phyloP scores from a whole-genome alignment of 2,797 vertebrate genomes.

The Danio jaintianensis region DNA sequence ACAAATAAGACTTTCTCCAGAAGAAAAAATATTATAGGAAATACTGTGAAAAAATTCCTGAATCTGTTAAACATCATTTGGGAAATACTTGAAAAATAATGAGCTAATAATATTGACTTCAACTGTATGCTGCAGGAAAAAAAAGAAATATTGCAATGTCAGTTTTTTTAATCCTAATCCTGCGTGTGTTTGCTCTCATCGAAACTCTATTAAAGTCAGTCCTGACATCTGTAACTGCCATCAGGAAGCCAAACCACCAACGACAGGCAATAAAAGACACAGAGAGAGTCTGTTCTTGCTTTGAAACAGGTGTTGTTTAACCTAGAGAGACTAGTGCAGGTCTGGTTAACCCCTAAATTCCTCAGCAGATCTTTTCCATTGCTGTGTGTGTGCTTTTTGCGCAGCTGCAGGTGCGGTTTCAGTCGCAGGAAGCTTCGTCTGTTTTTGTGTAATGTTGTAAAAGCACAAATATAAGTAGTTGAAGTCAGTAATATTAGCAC shows the following conservation, averaged over 20 bases:
- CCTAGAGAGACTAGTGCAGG: conserved; percentile 15
- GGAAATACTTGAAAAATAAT: too few relatives aligned
- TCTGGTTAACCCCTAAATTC: conserved; percentile 26
- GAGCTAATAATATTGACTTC: too few relatives aligned
- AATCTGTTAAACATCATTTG: too few relatives aligned
- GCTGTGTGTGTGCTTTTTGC: not conserved
- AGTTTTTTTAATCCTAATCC: too few relatives aligned
- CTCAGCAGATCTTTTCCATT: conserved; percentile 7
- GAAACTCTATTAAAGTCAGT: not conserved
- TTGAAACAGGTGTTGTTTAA: conserved; percentile 10
- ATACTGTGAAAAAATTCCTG: too few relatives aligned
- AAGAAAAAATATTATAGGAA: too few relatives aligned
- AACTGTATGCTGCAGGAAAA: too few relatives aligned
- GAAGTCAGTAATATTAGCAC: too few relatives aligned
- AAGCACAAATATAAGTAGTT: not conserved
- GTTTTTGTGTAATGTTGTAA: not conserved
- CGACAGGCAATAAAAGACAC: conserved; percentile 37
- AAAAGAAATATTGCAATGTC: too few relatives aligned
- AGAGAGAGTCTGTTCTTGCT: not conserved
- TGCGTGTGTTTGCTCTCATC: too few relatives aligned
- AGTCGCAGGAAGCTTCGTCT: conserved; percentile 2
- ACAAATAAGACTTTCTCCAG: too few relatives aligned
- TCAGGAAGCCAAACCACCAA: conserved; percentile 56
- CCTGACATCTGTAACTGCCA: conserved; percentile 45
- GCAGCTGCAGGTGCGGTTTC: conserved; percentile 34